Evolutionary conservation across 2,113 vertebrate genomes (phyloP), one percentile per base, ranked within the genome.

Genomic region (Ifrita kowaldi): DNA sequence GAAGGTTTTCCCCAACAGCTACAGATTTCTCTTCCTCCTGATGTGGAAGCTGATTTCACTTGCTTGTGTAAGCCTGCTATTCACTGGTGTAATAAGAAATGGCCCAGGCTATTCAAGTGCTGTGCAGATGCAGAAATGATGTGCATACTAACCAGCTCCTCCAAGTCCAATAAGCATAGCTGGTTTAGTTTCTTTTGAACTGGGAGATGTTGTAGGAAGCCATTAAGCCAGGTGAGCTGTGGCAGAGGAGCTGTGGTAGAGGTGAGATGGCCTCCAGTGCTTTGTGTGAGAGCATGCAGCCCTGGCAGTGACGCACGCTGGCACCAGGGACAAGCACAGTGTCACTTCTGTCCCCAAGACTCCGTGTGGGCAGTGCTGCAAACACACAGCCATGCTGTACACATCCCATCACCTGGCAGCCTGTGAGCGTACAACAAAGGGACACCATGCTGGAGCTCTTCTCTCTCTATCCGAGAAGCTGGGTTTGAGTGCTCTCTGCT

Each of bases 81-180:
- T 93, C 94, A 57, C 97, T 75, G 76, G 95, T 97, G 97, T 94
- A 95, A 96, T 90, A 74, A 96, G 95, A 77, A 94, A 94, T 97
- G 84, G 75, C 83, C 84, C 89, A 42, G 41, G 69, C 84, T 96
- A 55, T 84, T 96, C 93, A 92, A 92, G 95, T 52, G 82, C 7
- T 27, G 88, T 87, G 75, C 37, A 84, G 91, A 93, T 71, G 90
- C 86, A 89, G 93, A 96, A 95, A 97, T 42, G 69, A 89, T 11
- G 64, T 94, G 96, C 81, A 90, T 90, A 93, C 94, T 91, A 92
- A 96, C 74, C 63, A 90, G 80, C 33, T 57, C 83, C 87, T 91
- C 55, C 76, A 67, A 68, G 57, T 68, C 74, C 93, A 94, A 74
- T 86, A 90, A 97, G 85, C 53, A 85, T 13, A 81, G 53, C 75